Evolutionary conservation across 2,797 vertebrate species (phyloP).

Genomic region (Phalanger gymnotis): DNA sequence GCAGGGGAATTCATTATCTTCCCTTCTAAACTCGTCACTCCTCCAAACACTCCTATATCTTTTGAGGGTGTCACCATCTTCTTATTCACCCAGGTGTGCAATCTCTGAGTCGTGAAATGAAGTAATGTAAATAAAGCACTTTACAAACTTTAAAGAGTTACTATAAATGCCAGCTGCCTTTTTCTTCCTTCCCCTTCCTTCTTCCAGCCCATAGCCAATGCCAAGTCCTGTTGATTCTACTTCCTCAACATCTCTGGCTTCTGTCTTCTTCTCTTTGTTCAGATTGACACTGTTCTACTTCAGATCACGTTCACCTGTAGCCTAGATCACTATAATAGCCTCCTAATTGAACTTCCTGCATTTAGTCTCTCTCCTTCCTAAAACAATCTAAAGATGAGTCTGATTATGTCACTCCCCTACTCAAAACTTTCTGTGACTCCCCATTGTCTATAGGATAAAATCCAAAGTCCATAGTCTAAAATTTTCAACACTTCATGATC

Average conservation of each 20-base stretch:
- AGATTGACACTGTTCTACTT: background rate
- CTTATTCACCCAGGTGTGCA: background rate
- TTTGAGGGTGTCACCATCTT: background rate
- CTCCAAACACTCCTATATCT: background rate
- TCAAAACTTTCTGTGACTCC: background rate
- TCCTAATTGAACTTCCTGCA: background rate
- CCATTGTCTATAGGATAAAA: background rate
- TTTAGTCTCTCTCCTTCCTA: background rate
- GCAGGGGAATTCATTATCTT: background rate
- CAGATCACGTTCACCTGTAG: background rate
- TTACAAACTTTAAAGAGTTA: background rate
- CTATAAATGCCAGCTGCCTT: background rate
- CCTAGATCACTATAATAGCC: background rate
- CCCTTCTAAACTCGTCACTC: background rate
- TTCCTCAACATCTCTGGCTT: background rate
- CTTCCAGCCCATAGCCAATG: background rate
- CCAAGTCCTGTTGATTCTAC: background rate
- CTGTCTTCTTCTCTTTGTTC: background rate
- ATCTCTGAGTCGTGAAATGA: background rate
- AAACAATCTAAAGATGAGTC: background rate
- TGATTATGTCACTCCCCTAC: background rate
- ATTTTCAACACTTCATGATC: background rate
- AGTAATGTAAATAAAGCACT: background rate
- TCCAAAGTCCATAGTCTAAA: background rate
- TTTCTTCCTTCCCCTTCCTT: background rate